Evolutionary conservation across 2,797 vertebrate genomes (phyloP).

Genomic region (Sibirionetta formosa): DNA sequence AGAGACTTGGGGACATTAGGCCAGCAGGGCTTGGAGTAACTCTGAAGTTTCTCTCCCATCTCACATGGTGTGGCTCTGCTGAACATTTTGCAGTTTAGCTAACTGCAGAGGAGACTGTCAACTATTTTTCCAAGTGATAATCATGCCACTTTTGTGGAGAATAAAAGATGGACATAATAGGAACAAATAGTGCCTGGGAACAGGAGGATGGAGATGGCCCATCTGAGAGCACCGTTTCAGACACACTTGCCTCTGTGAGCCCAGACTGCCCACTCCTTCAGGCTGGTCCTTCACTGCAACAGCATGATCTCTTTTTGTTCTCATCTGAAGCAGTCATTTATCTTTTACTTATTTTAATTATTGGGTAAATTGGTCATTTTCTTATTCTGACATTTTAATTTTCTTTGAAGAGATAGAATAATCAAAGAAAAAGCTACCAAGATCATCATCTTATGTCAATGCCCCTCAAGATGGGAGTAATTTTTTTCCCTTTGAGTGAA

Average conservation of each 20-base stretch:
- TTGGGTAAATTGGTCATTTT: conserved; percentile 18
- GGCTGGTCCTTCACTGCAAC: background rate
- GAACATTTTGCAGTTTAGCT: conserved; percentile 23
- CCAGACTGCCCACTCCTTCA: background rate
- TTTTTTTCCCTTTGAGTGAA: conserved; percentile 21
- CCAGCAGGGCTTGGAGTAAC: conserved; percentile 35
- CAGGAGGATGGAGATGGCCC: background rate
- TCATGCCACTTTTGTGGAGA: conserved; percentile 55
- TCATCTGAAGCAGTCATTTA: background rate
- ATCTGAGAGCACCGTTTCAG: background rate
- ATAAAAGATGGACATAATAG: conserved; percentile 24
- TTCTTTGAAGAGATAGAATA: conserved; percentile 29
- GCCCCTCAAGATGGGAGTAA: background rate
- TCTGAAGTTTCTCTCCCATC: background rate
- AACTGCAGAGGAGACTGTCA: conserved; percentile 35
- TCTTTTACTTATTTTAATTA: conserved; percentile 38
- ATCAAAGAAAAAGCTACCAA: conserved; percentile 46
- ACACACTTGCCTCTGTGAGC: accelerated
- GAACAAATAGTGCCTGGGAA: background rate
- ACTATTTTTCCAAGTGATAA: conserved; percentile 50
- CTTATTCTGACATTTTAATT: conserved; percentile 38
- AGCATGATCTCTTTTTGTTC: background rate
- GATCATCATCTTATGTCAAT: background rate
- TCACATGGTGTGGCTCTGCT: background rate
- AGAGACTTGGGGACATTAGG: conserved; percentile 42